These are phyloP conservation scores for Sympetrum striolatum DNA, from an alignment of 2,888 invertebrate species.

Conservation along the genomic window DNA sequence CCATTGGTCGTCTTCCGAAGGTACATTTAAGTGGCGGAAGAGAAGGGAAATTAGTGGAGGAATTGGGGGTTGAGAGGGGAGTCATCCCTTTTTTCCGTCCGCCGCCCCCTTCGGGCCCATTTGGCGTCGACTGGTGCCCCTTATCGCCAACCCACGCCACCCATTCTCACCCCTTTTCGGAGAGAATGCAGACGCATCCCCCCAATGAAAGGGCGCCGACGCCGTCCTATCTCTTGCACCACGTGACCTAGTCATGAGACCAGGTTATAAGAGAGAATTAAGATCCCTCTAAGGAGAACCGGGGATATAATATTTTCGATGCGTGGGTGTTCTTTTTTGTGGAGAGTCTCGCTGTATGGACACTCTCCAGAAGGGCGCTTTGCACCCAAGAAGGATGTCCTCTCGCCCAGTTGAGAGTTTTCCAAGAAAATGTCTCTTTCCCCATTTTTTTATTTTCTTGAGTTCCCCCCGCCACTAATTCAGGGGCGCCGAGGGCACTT, in stretches of 20 bases:
- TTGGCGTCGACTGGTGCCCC: constrained; percentile 4
- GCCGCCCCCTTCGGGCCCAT: not conserved
- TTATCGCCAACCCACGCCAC: not conserved
- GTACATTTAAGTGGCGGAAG: not conserved
- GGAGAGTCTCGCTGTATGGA: not conserved
- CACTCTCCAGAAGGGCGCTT: not conserved
- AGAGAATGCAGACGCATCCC: constrained; percentile 16
- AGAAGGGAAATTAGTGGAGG: constrained; percentile 15
- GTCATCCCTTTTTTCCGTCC: not conserved
- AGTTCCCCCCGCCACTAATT: not conserved
- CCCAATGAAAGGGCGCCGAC: not conserved
- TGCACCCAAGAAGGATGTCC: not conserved
- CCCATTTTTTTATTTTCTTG: not conserved
- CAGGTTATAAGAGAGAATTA: not conserved
- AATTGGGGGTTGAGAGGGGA: not conserved
- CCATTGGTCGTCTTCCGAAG: not conserved
- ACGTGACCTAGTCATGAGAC: not conserved
- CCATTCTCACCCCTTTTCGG: constrained; percentile 9
- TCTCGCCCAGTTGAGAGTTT: not conserved
- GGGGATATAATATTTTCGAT: not conserved
- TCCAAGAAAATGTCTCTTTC: not conserved
- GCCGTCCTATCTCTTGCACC: not conserved
- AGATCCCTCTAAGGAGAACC: not conserved
- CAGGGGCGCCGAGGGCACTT: not conserved
- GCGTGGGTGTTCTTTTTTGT: not conserved